These are phyloP conservation scores for Laterallus jamaicensis DNA, from an alignment of 2,113 vertebrate genomes.

Conservation along the genomic window DNA sequence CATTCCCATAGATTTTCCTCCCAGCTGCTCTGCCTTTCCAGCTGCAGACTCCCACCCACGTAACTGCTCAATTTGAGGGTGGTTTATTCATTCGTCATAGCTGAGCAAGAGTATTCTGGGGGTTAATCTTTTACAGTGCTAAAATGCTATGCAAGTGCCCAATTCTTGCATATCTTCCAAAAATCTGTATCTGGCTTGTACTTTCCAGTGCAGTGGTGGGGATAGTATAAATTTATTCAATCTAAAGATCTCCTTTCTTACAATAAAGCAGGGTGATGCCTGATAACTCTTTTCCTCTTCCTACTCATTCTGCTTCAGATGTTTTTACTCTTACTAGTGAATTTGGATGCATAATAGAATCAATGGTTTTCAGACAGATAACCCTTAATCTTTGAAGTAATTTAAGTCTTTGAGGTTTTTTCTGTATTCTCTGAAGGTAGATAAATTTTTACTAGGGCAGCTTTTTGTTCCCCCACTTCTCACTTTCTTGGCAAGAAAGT, in stretches of 20 bases:
- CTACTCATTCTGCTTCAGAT: not conserved
- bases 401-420: not conserved
- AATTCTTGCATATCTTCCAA: not conserved
- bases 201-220: not conserved
- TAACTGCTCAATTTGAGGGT: not conserved
- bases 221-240: not conserved
- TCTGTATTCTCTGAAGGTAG: not conserved
- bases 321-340: not conserved
- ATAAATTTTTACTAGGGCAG: not conserved
- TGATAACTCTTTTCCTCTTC: not conserved
- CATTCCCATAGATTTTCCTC: not conserved
- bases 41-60: not conserved
- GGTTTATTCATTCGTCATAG: not conserved
- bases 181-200: not conserved
- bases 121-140: not conserved
- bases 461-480: not conserved
- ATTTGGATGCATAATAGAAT: not conserved
- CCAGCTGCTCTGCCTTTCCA: not conserved
- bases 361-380: slow-evolving; percentile 23
- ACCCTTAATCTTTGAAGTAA: slow-evolving; percentile 15
- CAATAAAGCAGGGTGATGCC: not conserved
- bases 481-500: not conserved
- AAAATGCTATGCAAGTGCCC: not conserved
- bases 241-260: not conserved
- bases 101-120: not conserved